Evolutionary conservation across 2,113 vertebrate species (phyloP).

Genomic region (Erythrocercus mccallii): DNA sequence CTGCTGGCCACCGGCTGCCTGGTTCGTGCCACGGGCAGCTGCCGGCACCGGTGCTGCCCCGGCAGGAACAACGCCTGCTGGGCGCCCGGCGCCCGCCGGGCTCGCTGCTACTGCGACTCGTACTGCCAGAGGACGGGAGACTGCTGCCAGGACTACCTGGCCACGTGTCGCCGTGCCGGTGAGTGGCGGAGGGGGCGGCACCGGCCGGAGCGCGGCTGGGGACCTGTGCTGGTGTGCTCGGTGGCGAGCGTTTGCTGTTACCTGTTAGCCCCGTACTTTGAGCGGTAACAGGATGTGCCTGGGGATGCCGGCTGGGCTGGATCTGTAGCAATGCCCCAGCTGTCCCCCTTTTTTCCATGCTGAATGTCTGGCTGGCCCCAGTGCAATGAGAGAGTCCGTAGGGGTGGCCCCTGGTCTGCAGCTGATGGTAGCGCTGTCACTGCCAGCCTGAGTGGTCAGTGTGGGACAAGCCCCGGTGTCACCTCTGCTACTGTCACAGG

Average conservation of each 20-base stretch:
- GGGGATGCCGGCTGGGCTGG: background rate
- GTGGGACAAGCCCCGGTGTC: fast-evolving
- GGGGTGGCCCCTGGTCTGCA: background rate
- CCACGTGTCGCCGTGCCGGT: constrained; percentile 79
- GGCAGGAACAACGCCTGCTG: constrained; percentile 83
- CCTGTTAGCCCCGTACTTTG: fast-evolving
- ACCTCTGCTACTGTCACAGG: background rate
- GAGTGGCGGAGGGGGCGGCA: constrained; percentile 13
- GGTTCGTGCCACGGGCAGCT: background rate
- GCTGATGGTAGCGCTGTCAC: fast-evolving
- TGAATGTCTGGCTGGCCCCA: background rate
- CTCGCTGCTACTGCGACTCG: constrained; percentile 84
- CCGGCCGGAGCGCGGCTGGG: background rate
- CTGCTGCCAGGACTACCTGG: constrained; percentile 83
- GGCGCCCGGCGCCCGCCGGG: constrained; percentile 47
- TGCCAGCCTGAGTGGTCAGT: fast-evolving
- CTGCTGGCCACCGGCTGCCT: constrained; percentile 6
- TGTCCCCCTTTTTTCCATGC: background rate
- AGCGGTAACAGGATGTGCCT: background rate
- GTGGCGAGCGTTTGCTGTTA: background rate
- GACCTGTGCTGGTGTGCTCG: background rate
- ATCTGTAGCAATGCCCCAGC: background rate
- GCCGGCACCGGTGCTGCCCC: constrained; percentile 78
- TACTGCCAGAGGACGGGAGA: constrained; percentile 83
- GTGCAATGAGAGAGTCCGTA: background rate